Base-by-base conservation (phyloP, 2,113 vertebrate genomes). In the Perccottus glenii region DNA sequence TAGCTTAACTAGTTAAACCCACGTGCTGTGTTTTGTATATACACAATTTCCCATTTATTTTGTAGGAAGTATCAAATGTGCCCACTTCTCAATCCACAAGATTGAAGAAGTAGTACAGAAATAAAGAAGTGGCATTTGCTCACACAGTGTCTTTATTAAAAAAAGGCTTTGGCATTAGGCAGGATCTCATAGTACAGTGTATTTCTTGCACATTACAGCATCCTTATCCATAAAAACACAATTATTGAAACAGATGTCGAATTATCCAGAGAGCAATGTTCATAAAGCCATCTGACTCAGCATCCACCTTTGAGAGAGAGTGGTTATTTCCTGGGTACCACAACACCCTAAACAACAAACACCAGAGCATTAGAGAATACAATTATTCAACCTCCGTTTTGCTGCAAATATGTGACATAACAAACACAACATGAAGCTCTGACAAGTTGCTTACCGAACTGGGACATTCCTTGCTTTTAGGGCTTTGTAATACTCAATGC, bases 311-410 rank as follows among this genome's bases (percentile, higher is more conserved):
- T 1, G 95, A 92, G 5, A 99, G 89, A 0, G 95, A 88, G 0
- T 99, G 97, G 88, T 92, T 94, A 83, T 97, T 98, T 57, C 92
- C 94, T 0, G 95, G 95, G 73, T 99, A 99, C 85, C 93, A 94
- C 72, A 98, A 90, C 81, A 99, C 85, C 91, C 98, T 98, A 80
- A 19, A 75, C 63, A 60, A 76, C 7, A 60, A 63, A 69, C 11
- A 4, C 6, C 11, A 27, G 48, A 56, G 15, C 42, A 73, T 60
- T 55, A 58, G 35, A 14, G 45, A 72, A 67, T 56, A 4, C 12
- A 67, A 46, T 32, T n/a, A 67, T 33, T 48, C 19, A 62, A 64
- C 5, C 27, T 4, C 0, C 53, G 15, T 40, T 46, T 6, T 47
- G 12, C 15, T 35, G 1, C 3, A 7, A 8, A 60, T 35, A 16